Evolutionary conservation across 2,797 vertebrate genomes (phyloP), one percentile per base, ranked within the genome.

Genomic region (Crypturellus tataupa): DNA sequence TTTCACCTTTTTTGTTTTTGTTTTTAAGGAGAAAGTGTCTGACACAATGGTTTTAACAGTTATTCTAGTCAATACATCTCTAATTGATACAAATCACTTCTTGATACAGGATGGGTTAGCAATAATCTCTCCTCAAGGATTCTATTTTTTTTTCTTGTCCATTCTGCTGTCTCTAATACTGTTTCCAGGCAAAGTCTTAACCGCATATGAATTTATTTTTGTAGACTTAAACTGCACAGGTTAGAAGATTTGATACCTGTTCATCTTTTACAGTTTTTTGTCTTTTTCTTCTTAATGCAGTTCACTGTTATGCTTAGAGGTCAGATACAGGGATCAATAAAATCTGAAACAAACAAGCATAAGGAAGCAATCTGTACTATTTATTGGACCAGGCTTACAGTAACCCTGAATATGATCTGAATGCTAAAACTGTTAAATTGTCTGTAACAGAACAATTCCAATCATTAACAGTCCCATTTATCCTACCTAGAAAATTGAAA

Each of bases 351-450:
- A 96, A 94, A 33, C 60, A 93, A 95, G 47, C 27, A 91, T 76
- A 94, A 89, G 94, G 51, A 91, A 93, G 39, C 21, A 87, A 71
- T 65, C 24, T 47, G n/a, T 62, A 80, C 72, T 80, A 31, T 80
- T 93, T 95, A 91, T 75, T 91, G 58, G 35, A 65, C 42, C 84
- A 63, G 63, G 31, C 15, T 93, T 83, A 73, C 59, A 88, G n/a
- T 80, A 94, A 89, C 37, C 70, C 7, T 25, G 55, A 51, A 31
- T 93, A 83, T 42, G 39, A 89, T 40, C 49, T 81, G 72, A 95
- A 95, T 93, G 87, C 31, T 96, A 92, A 96, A 94, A 95, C 84
- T 69, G 55, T 90, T 95, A 91, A 95, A 92, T 89, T 96, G 46
- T 76, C 49, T 92, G 46, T 75, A 94, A 93, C 64, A 89, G 56